Evolutionary conservation across 2,797 vertebrate genomes (phyloP).

Genomic region (Pempheris klunzingeri): DNA sequence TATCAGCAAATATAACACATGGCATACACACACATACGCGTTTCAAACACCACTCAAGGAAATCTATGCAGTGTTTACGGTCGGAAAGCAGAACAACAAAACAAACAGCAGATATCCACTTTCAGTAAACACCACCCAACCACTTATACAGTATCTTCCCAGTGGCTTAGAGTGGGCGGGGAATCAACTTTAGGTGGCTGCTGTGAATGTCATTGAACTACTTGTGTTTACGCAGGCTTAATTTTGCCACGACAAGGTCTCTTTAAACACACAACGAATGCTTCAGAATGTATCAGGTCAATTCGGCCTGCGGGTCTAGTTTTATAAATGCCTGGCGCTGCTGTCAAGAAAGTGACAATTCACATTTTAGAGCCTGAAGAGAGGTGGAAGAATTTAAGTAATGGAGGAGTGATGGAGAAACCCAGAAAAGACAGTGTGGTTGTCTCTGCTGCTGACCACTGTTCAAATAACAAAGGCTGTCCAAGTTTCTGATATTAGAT

Average conservation of each 20-base stretch:
- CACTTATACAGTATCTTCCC: constrained; percentile 78
- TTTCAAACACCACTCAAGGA: constrained; percentile 82
- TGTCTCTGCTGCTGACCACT: constrained; percentile 51
- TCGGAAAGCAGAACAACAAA: constrained; percentile 83
- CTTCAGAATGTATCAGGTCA: constrained; percentile 66
- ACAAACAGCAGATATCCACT: constrained; percentile 84
- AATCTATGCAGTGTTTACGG: constrained; percentile 83
- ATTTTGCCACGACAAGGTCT: constrained; percentile 76
- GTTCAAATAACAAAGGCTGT: constrained; percentile 44
- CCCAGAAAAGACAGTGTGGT: constrained; percentile 20
- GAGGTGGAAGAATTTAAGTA: constrained; percentile 27
- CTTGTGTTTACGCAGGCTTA: constrained; percentile 81
- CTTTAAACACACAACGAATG: constrained; percentile 67
- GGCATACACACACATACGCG: constrained; percentile 67
- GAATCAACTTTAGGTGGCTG: constrained; percentile 81
- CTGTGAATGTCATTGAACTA: constrained; percentile 83
- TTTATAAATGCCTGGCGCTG: constrained; percentile 46
- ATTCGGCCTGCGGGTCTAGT: constrained; percentile 50
- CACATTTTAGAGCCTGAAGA: constrained; percentile 22
- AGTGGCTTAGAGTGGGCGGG: constrained; percentile 79
- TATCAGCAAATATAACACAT: constrained; percentile 90
- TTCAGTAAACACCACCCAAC: constrained; percentile 81
- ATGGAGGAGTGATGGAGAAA: constrained; percentile 12
- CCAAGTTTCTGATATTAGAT: constrained; percentile 67
- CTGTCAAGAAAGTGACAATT: constrained; percentile 38